phyloP scores from a whole-genome alignment of 2,113 vertebrate genomes.

The Dasyurus viverrinus region DNA sequence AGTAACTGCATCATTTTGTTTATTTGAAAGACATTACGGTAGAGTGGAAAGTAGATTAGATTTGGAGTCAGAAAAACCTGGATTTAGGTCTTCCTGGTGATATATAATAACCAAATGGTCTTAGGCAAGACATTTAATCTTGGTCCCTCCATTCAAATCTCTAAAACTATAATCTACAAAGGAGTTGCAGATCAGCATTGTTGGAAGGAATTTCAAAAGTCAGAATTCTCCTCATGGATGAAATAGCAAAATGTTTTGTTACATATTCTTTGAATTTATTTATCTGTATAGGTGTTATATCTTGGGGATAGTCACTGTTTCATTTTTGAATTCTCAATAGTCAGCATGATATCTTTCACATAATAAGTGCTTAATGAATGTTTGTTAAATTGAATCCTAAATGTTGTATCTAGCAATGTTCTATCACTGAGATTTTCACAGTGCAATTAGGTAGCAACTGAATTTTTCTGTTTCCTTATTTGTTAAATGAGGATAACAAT shows the following conservation, averaged over 20 bases:
- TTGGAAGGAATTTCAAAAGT: background rate
- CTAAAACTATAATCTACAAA: background rate
- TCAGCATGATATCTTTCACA: background rate
- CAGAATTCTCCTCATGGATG: background rate
- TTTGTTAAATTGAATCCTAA: conserved; percentile 10
- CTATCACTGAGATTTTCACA: conserved; percentile 33
- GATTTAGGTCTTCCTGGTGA: background rate
- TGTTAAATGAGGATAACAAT: background rate
- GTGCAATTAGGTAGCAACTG: conserved; percentile 13
- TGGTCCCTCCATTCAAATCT: background rate
- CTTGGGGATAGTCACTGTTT: background rate
- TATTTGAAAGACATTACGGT: background rate
- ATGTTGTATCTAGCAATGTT: conserved; percentile 63
- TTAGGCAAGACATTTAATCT: background rate
- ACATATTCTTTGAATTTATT: background rate
- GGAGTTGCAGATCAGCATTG: background rate
- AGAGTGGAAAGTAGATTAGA: background rate
- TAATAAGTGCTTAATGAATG: background rate
- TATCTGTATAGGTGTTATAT: background rate
- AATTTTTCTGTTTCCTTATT: background rate
- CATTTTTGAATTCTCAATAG: background rate
- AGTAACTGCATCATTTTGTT: background rate
- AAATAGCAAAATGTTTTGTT: background rate
- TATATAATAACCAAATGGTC: background rate
- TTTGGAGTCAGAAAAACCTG: background rate